These are phyloP conservation scores for Phyto melanocephala DNA, from an alignment of 2,888 invertebrate species.

Conservation along the genomic window DNA sequence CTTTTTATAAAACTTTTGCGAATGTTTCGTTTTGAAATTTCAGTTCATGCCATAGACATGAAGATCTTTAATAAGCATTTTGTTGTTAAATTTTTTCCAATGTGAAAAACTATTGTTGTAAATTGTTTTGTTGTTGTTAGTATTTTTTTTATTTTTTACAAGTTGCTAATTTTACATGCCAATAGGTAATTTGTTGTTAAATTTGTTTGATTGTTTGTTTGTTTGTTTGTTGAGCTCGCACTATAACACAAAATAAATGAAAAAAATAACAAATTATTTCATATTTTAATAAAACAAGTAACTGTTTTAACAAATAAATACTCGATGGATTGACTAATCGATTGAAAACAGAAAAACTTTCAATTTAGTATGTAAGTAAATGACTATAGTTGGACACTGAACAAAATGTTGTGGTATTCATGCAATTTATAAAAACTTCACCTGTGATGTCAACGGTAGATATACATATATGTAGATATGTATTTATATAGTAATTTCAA, in stretches of 20 bases:
- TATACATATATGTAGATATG: too few relatives aligned
- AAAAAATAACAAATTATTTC: conserved; percentile 1
- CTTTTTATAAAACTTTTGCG: conserved; percentile 27
- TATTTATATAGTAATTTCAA: too few relatives aligned
- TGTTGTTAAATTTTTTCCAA: conserved; percentile 60
- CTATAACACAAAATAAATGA: conserved; percentile 46
- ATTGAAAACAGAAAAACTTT: conserved; percentile 3
- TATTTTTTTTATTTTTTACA: conserved; percentile 31
- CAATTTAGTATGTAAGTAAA: conserved; percentile 1
- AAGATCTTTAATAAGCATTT: conserved; percentile 42
- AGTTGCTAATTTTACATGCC: conserved; percentile 49
- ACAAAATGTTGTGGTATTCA: background rate
- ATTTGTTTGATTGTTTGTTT: conserved; percentile 6
- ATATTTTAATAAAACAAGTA: background rate
- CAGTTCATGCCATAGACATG: conserved; percentile 16
- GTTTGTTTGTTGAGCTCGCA: background rate
- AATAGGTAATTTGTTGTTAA: conserved; percentile 49
- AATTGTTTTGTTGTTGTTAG: conserved; percentile 19
- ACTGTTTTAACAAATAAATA: background rate
- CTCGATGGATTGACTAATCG: background rate
- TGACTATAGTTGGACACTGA: background rate
- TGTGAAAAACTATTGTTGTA: conserved; percentile 1
- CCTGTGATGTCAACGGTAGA: too few relatives aligned
- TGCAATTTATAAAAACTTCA: too few relatives aligned
- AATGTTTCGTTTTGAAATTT: conserved; percentile 32